phyloP scores from a whole-genome alignment of 1,140 invertebrate species.

The Hyles vespertilio region DNA sequence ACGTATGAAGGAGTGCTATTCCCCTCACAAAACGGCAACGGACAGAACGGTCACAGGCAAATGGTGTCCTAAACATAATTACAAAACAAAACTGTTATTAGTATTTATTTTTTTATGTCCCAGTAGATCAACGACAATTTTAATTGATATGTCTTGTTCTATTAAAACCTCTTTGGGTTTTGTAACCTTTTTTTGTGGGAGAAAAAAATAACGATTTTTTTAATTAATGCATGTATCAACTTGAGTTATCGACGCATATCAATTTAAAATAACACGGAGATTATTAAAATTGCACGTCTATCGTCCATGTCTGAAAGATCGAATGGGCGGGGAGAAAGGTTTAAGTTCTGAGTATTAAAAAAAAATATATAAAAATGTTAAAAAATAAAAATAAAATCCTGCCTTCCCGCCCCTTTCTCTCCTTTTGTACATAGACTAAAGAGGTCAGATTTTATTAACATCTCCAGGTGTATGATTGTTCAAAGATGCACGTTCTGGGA shows the following conservation, averaged over 20 bases:
- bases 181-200: no score
- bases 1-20: constrained; percentile 93
- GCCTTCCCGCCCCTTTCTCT: constrained; percentile 1
- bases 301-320: background rate
- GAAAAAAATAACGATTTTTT: no score
- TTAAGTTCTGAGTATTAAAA: background rate
- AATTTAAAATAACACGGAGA: no score
- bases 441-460: no score
- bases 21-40: constrained; percentile 77
- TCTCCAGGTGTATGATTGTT: no score
- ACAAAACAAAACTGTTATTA: background rate
- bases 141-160: no score
- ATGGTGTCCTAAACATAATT: constrained; percentile 58
- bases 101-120: constrained; percentile 2
- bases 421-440: constrained; percentile 1
- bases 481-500: no score
- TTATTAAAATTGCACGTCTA: no score
- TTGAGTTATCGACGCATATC: no score
- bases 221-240: no score
- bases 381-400: background rate
- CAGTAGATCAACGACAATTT: background rate
- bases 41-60: constrained; percentile 71
- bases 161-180: no score
- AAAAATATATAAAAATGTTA: background rate
- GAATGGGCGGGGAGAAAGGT: background rate